A percentile compares a stretch with the other conserved stretches of the same genome.
Evolutionary conservation across 1,140 invertebrate genomes (phyloP).

Genomic region (Sminthurinus signatus): DNA sequence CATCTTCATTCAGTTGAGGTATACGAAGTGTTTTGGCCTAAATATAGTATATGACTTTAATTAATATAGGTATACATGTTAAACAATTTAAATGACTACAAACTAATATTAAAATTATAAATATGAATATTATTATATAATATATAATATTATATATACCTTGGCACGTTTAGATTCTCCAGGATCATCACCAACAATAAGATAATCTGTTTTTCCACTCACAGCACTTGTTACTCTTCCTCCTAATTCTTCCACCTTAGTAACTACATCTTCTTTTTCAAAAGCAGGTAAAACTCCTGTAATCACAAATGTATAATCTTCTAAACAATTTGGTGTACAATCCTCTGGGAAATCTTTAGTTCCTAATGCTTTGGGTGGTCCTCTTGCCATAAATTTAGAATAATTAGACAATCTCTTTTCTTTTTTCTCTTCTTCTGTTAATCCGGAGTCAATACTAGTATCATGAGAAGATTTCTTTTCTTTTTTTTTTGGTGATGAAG

Average conservation of each 20-base stretch:
- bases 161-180: conserved; percentile 77
- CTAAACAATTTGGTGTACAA: conserved; percentile 63
- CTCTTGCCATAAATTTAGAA: conserved; percentile 56
- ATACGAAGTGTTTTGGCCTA: neutral
- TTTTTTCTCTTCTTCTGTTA: too few relatives aligned
- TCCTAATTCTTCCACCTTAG: conserved; percentile 69
- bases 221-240: conserved; percentile 66
- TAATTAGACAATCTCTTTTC: conserved; percentile 62
- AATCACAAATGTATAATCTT: conserved; percentile 69
- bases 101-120: conserved; percentile 11
- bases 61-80: neutral
- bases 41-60: conserved; percentile 11
- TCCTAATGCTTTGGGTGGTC: conserved; percentile 70
- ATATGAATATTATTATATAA: conserved; percentile 12
- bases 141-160: conserved; percentile 41
- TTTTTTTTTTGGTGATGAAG: too few relatives aligned
- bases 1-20: conserved; percentile 68
- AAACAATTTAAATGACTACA: conserved; percentile 15
- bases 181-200: conserved; percentile 74
- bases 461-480: too few relatives aligned
- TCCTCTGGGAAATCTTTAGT: conserved; percentile 76
- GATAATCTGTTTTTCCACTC: conserved; percentile 73
- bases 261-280: conserved; percentile 69
- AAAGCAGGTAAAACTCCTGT: conserved; percentile 85
- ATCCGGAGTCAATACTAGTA: too few relatives aligned